Percentiles rank a stretch among this genome's conserved stretches.
Evolutionary conservation across 2,113 vertebrate genomes (phyloP).

Genomic region (Pelusios castaneus): DNA sequence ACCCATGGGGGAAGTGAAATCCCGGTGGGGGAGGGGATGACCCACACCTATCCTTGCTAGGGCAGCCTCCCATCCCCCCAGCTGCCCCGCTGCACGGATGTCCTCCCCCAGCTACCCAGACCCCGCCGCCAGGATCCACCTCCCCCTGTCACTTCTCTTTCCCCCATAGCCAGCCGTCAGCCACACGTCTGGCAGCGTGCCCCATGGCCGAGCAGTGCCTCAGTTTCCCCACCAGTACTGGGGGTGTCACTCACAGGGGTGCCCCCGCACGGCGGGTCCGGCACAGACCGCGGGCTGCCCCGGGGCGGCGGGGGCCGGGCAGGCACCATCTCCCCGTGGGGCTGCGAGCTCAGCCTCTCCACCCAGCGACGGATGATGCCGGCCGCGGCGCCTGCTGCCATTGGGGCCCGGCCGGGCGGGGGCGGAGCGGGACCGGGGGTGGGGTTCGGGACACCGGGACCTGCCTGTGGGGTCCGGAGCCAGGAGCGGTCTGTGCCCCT

Average conservation of each 20-base stretch:
- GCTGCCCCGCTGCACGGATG: too few relatives aligned
- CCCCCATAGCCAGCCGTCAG: background rate
- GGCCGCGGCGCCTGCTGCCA: background rate
- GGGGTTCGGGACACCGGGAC: background rate
- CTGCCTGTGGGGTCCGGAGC: background rate
- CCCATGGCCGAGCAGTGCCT: background rate
- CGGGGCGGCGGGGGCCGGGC: too few relatives aligned
- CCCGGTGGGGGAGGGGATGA: background rate
- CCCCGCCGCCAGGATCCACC: background rate
- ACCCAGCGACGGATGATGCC: slow-evolving; percentile 63
- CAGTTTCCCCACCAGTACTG: background rate
- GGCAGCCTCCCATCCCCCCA: background rate
- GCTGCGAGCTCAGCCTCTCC: background rate
- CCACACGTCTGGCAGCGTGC: background rate
- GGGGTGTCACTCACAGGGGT: background rate
- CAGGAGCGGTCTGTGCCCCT: background rate
- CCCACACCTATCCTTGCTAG: background rate
- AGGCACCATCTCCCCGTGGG: background rate
- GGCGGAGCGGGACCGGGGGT: background rate
- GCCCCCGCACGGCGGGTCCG: background rate
- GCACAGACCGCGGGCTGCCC: background rate
- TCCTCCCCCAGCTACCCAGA: background rate
- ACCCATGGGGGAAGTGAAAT: background rate
- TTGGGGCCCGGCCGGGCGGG: slow-evolving; percentile 2
- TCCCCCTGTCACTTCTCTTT: background rate